phyloP scores from a whole-genome alignment of 2,113 vertebrate genomes.

The Actenoides hombroni region DNA sequence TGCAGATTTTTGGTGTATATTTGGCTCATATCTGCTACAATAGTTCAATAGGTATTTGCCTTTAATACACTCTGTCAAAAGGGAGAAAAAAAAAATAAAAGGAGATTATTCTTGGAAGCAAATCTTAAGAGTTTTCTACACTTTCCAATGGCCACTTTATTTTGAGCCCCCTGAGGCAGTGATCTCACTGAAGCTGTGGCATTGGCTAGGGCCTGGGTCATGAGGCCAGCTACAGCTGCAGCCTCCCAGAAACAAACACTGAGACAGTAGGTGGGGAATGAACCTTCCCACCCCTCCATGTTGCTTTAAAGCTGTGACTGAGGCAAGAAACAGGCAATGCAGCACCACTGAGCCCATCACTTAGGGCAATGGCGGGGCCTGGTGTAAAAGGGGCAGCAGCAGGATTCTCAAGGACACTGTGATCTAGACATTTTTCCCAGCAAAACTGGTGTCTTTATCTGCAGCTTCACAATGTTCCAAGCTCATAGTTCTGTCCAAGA shows the following conservation, averaged over 20 bases:
- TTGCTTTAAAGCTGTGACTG: neutral
- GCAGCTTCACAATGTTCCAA: neutral
- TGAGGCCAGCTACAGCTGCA: neutral
- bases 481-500: neutral
- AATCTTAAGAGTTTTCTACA: neutral
- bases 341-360: fast-evolving
- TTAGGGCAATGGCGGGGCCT: fast-evolving
- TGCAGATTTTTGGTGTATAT: neutral
- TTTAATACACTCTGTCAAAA: neutral
- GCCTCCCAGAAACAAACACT: neutral
- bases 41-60: neutral
- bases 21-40: neutral
- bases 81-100: neutral
- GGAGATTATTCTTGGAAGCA: neutral
- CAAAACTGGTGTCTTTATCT: neutral
- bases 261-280: neutral
- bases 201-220: neutral
- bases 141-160: neutral
- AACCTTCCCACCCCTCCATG: neutral
- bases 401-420: neutral
- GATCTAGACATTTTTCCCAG: neutral
- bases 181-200: neutral
- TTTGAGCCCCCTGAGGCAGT: neutral
- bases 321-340: neutral
- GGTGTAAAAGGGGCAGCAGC: neutral